Evolutionary conservation across 1,140 invertebrate species (phyloP).

Genomic region (Neodiprion virginianus): DNA sequence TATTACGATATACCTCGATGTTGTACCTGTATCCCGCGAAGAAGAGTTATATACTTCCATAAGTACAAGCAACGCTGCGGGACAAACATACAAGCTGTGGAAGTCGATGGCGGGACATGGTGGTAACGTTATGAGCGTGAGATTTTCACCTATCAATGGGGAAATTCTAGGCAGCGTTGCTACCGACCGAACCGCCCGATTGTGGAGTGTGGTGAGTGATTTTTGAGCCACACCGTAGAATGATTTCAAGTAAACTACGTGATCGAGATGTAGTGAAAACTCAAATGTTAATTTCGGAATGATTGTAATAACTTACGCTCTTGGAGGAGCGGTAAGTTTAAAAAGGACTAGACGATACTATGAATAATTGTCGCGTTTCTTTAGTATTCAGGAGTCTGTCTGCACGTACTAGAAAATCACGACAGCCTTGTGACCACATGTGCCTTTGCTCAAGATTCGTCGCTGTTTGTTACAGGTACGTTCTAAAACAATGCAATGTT

Average conservation of each 20-base stretch:
- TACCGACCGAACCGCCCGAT: constrained; percentile 68
- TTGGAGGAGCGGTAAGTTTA: no score
- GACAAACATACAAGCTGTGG: constrained; percentile 33
- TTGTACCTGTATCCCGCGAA: constrained; percentile 16
- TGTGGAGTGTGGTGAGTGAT: constrained; percentile 70
- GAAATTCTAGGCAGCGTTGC: constrained; percentile 68
- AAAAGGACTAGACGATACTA: no score
- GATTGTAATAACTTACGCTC: no score
- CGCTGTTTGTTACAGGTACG: constrained; percentile 63
- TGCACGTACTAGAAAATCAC: constrained; percentile 66
- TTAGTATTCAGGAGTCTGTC: constrained; percentile 63
- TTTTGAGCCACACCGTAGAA: neutral
- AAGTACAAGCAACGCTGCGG: constrained; percentile 2
- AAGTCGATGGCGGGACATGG: constrained; percentile 62
- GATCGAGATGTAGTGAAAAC: neutral
- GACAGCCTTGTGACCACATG: constrained; percentile 65
- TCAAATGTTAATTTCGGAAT: neutral
- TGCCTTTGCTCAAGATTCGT: constrained; percentile 61
- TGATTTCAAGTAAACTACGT: constrained; percentile 16
- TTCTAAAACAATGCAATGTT: neutral
- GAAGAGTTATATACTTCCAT: constrained; percentile 9
- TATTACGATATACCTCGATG: constrained; percentile 53
- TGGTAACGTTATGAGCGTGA: constrained; percentile 66
- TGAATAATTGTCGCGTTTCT: constrained; percentile 36
- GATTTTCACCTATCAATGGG: constrained; percentile 64